These are phyloP conservation scores for Hyperoodon ampullatus DNA, from an alignment of 2,113 vertebrate genomes.

Conservation along the genomic window DNA sequence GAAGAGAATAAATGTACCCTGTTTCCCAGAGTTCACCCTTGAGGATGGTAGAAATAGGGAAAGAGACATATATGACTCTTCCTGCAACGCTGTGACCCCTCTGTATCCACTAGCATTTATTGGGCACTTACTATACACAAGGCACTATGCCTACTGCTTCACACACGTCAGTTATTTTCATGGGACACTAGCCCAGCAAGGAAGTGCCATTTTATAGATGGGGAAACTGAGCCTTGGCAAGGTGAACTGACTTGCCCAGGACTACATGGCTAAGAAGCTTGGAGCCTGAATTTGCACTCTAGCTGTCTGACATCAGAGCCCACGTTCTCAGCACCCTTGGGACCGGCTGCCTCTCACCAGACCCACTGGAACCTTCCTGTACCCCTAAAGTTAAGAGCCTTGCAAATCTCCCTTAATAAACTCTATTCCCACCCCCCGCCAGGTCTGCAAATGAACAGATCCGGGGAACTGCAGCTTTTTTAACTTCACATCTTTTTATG, in stretches of 20 bases:
- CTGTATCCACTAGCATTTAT: not conserved
- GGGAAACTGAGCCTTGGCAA: not conserved
- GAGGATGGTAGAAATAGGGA: not conserved
- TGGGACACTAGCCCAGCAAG: not conserved
- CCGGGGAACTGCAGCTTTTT: not conserved
- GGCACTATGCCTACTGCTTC: not conserved
- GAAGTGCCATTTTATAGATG: not conserved
- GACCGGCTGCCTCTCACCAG: not conserved
- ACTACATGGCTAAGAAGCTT: not conserved
- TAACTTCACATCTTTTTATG: not conserved
- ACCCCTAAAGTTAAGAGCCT: not conserved
- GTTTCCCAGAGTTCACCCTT: not conserved
- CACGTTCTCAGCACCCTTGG: not conserved
- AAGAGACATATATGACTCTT: not conserved
- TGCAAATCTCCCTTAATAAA: not conserved
- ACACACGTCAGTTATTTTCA: not conserved
- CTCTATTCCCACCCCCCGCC: not conserved
- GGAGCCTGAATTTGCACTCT: not conserved
- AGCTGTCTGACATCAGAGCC: not conserved
- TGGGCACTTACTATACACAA: not conserved
- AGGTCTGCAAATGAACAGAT: not conserved
- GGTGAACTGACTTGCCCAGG: too few species aligned
- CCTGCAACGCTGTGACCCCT: not conserved
- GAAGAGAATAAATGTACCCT: not conserved
- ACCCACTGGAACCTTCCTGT: not conserved